Evolutionary conservation across 1,140 invertebrate genomes (phyloP).

Genomic region (Trypoxylus dichotomus): DNA sequence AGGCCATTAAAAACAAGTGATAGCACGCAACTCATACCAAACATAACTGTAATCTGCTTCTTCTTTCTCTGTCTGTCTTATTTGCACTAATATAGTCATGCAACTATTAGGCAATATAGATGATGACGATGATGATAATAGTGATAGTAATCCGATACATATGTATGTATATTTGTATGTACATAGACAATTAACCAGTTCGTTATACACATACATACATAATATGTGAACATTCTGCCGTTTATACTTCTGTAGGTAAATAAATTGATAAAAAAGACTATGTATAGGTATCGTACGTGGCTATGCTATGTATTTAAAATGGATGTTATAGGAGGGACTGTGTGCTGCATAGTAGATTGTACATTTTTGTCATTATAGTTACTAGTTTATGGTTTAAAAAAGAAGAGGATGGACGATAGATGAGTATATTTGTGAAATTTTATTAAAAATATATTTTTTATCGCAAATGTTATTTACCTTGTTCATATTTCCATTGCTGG

Average conservation of each 20-base stretch:
- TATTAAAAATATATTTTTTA: constrained; percentile 23
- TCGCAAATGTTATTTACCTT: neutral
- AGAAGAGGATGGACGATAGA: neutral
- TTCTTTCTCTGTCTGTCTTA: no score
- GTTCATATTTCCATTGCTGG: neutral
- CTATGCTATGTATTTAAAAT: no score
- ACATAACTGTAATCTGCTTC: no score
- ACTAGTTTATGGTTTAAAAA: neutral
- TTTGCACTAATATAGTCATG: no score
- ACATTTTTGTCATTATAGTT: neutral
- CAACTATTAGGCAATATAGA: no score
- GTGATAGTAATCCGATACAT: no score
- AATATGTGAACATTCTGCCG: neutral
- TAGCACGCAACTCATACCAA: no score
- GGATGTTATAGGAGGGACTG: no score
- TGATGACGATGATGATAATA: no score
- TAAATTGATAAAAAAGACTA: neutral
- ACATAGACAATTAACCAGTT: neutral
- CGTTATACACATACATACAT: no score
- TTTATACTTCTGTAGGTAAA: neutral
- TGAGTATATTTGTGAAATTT: neutral
- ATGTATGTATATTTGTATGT: neutral
- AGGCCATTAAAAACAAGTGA: no score
- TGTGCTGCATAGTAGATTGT: neutral
- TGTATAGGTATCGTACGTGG: neutral